Conservation (phyloP, 2,797 vertebrate species). For the Austrolebias charrua region DNA sequence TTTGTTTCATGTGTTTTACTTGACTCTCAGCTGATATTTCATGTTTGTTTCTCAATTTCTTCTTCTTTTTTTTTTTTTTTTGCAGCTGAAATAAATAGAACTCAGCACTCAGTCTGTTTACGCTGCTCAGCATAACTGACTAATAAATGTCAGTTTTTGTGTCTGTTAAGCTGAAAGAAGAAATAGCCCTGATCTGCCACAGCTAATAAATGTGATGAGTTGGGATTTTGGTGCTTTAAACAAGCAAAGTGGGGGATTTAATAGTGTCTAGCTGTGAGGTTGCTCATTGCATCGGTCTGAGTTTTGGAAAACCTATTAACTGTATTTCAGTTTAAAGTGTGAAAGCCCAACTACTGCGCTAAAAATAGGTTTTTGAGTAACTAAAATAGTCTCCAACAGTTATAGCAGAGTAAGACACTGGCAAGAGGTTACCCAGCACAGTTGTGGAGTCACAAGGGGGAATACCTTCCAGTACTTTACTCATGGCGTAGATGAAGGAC, state of each 20-base stretch:
- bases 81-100: neutral
- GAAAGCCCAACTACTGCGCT: neutral
- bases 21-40: neutral
- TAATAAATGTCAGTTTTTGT: conserved; percentile 9
- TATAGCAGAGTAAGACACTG: too few relatives aligned
- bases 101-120: conserved; percentile 11
- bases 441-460: neutral
- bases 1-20: neutral
- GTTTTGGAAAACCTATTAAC: neutral
- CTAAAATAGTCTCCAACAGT: too few relatives aligned
- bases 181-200: conserved; percentile 28
- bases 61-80: neutral
- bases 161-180: conserved; percentile 12
- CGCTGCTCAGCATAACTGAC: conserved; percentile 19
- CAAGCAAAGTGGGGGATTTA: conserved; percentile 1
- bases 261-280: conserved; percentile 1
- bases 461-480: neutral
- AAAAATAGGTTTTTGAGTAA: neutral
- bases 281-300: neutral
- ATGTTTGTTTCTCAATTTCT: neutral
- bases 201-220: conserved; percentile 25
- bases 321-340: neutral
- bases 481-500: neutral
- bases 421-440: neutral
- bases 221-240: neutral